Conservation (phyloP, 2,888 invertebrate species). For the Ypsolopha sequella region DNA sequence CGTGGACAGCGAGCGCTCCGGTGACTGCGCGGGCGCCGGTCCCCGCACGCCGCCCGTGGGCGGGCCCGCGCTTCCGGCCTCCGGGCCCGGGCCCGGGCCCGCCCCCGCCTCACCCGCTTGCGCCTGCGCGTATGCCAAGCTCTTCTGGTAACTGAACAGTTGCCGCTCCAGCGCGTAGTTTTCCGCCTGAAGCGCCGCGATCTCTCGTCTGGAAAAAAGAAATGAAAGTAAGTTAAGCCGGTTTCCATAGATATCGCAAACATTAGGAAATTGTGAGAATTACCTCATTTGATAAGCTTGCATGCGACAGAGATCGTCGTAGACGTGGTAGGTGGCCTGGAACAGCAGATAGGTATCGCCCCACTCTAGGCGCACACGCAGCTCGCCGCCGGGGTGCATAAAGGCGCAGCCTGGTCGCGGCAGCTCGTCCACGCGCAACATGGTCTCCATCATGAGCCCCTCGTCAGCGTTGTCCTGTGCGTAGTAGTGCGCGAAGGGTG, state of each 20-base stretch:
- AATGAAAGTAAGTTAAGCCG: slow-evolving; percentile 1
- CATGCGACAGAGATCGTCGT: slow-evolving; percentile 83
- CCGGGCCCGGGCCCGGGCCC: slow-evolving; percentile 29
- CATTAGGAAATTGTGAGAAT: slow-evolving; percentile 4
- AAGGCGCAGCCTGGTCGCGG: slow-evolving; percentile 77
- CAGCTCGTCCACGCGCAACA: slow-evolving; percentile 78
- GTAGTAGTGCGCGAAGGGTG: slow-evolving; percentile 84
- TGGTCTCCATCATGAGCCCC: slow-evolving; percentile 85
- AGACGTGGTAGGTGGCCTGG: slow-evolving; percentile 85
- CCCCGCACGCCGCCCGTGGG: slow-evolving; percentile 32
- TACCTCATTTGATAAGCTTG: slow-evolving; percentile 90
- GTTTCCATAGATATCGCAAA: background rate
- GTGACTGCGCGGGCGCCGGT: slow-evolving; percentile 43
- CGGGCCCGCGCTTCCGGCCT: slow-evolving; percentile 31
- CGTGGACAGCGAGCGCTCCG: slow-evolving; percentile 74
- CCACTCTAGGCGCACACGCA: slow-evolving; percentile 86
- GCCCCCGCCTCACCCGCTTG: slow-evolving; percentile 60
- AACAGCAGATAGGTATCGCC: slow-evolving; percentile 84
- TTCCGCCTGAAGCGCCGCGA: slow-evolving; percentile 83
- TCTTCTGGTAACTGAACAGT: slow-evolving; percentile 86
- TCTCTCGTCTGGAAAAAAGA: slow-evolving; percentile 76
- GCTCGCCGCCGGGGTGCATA: slow-evolving; percentile 78
- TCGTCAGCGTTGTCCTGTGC: slow-evolving; percentile 84
- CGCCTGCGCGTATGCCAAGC: slow-evolving; percentile 79
- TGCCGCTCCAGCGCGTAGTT: slow-evolving; percentile 86